Conservation (phyloP, 2,113 vertebrate species). For the Micromys minutus region DNA sequence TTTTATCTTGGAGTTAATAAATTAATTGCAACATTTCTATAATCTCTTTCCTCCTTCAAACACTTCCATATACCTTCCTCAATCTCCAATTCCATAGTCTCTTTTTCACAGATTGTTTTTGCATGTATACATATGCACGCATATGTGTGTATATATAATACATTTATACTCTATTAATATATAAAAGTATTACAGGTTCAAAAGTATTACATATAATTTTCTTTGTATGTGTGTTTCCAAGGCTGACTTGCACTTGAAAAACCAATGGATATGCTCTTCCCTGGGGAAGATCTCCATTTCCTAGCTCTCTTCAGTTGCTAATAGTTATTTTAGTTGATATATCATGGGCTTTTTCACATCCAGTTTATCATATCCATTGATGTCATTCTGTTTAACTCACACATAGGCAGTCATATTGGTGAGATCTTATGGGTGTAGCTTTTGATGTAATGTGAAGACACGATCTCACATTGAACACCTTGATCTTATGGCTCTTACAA, state of each 20-base stretch:
- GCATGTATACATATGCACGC: background rate
- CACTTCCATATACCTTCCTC: background rate
- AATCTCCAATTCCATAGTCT: background rate
- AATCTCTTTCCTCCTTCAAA: background rate
- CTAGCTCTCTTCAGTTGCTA: background rate
- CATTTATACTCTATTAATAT: background rate
- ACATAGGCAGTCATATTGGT: background rate
- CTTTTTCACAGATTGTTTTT: background rate
- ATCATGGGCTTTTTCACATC: no score
- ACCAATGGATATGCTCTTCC: background rate
- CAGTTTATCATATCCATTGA: background rate
- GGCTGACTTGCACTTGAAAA: background rate
- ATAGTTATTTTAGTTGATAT: background rate
- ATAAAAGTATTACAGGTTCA: background rate
- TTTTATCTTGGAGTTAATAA: background rate
- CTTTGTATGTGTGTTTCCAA: background rate
- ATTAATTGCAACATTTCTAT: background rate
- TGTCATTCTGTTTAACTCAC: background rate
- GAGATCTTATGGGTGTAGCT: background rate
- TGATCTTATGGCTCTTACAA: background rate
- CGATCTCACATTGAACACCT: background rate
- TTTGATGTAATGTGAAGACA: background rate
- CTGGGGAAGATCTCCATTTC: background rate
- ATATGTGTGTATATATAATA: background rate
- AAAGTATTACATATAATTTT: background rate